Conservation (phyloP, 1,140 invertebrate species). For the Anastrepha ludens region DNA sequence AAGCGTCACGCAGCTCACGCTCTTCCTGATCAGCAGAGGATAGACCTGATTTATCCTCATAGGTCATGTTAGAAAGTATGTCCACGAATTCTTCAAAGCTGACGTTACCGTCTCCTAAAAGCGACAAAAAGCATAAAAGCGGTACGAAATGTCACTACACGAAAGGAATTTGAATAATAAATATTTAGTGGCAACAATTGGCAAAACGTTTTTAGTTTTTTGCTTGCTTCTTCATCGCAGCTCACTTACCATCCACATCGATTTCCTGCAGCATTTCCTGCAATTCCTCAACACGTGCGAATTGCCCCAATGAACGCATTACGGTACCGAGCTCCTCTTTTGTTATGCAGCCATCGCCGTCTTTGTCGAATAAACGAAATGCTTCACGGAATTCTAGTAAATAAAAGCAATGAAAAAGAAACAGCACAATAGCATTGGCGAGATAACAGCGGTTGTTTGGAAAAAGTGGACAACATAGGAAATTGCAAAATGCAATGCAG, state of each 20-base stretch:
- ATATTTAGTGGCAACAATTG: too few species aligned
- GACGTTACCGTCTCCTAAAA: constrained; percentile 89
- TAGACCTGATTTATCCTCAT: constrained; percentile 77
- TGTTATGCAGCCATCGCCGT: constrained; percentile 90
- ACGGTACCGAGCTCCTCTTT: constrained; percentile 89
- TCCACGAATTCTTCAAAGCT: constrained; percentile 95
- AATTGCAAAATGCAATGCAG: not conserved
- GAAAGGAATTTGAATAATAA: too few species aligned
- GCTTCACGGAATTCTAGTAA: constrained; percentile 86
- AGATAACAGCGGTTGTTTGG: not conserved
- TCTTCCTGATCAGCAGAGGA: constrained; percentile 85
- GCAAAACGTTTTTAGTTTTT: too few species aligned
- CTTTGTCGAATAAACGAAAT: constrained; percentile 91
- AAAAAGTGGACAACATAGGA: not conserved
- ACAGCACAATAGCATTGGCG: not conserved
- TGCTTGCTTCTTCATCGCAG: not conserved
- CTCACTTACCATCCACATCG: constrained; percentile 83
- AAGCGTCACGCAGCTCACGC: constrained; percentile 90
- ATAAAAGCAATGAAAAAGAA: constrained; percentile 21
- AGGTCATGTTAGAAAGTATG: constrained; percentile 87
- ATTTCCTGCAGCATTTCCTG: constrained; percentile 93
- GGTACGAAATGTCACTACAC: not conserved
- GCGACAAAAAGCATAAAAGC: constrained; percentile 14
- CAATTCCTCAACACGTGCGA: constrained; percentile 87
- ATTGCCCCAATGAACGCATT: constrained; percentile 89